A percentile compares a stretch with the other conserved stretches of the same genome.
Conservation (phyloP, 1,140 invertebrate genomes). For the Heliconius hewitsoni region DNA sequence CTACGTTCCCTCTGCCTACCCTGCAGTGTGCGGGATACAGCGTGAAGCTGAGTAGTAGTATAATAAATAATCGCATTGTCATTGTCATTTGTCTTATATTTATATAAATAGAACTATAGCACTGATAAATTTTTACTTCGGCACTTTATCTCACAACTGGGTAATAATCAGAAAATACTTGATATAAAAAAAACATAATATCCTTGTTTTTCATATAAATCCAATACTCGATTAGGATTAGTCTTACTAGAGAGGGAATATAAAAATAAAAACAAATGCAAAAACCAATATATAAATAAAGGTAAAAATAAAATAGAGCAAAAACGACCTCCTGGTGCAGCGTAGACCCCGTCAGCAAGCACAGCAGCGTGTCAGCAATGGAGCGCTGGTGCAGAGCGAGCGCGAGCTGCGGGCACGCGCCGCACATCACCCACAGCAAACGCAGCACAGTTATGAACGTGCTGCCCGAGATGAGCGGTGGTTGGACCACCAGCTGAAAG, state of each 20-base stretch:
- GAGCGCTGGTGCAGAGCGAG: slow-evolving; percentile 95
- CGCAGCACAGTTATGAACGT: slow-evolving; percentile 98
- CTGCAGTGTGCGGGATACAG: too few species aligned
- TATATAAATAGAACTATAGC: background rate
- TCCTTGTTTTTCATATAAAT: too few species aligned
- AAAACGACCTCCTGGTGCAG: slow-evolving; percentile 88
- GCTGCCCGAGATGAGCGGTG: slow-evolving; percentile 94
- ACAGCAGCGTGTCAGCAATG: slow-evolving; percentile 96
- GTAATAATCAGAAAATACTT: too few species aligned
- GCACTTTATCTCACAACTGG: background rate
- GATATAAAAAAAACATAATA: too few species aligned
- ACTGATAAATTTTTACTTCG: background rate
- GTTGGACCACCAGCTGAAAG: slow-evolving; percentile 91
- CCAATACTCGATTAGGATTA: too few species aligned
- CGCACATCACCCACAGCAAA: slow-evolving; percentile 97
- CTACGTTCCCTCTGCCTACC: too few species aligned
- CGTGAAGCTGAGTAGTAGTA: too few species aligned
- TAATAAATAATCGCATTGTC: too few species aligned
- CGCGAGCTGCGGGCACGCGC: slow-evolving; percentile 95
- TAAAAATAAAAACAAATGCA: too few species aligned
- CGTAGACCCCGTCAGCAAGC: slow-evolving; percentile 92
- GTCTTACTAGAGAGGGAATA: too few species aligned
- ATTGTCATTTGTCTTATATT: background rate
- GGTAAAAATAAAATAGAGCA: background rate
- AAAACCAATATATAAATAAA: background rate